Percentiles rank a stretch among this genome's conserved stretches.
Evolutionary conservation across 2,113 vertebrate genomes (phyloP).

Genomic region (Bufo bufo): DNA sequence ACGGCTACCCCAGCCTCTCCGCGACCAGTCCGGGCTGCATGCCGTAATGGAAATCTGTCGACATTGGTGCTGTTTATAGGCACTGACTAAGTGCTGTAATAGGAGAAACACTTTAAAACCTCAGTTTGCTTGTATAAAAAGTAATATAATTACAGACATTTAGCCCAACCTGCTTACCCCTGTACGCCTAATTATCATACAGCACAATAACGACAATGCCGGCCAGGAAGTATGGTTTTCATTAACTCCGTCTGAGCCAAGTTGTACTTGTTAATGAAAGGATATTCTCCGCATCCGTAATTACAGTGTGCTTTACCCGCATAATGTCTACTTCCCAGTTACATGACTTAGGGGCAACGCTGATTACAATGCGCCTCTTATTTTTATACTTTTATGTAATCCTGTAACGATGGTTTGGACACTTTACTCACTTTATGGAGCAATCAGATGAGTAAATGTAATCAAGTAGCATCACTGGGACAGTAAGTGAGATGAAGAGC

Average conservation of each 20-base stretch:
- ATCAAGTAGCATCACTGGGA: neutral
- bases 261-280: constrained; percentile 16
- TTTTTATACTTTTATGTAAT: too few species aligned
- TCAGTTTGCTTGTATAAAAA: constrained; percentile 21
- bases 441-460: neutral
- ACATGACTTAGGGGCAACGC: neutral
- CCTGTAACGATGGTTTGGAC: neutral
- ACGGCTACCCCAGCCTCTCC: neutral
- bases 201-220: constrained; percentile 14
- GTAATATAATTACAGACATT: constrained; percentile 22
- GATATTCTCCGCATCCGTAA: neutral
- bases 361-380: neutral
- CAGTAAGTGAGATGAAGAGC: neutral
- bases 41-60: constrained; percentile 5
- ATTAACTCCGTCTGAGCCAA: constrained; percentile 5
- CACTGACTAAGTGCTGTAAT: constrained; percentile 30
- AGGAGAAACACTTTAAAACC: constrained; percentile 29
- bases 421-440: neutral
- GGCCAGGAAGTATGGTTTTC: neutral
- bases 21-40: neutral
- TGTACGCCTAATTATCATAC: constrained; percentile 2
- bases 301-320: neutral
- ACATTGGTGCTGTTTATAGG: constrained; percentile 17
- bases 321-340: neutral
- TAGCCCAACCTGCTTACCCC: neutral